These are phyloP conservation scores for Agrotis segetum DNA, from an alignment of 2,888 invertebrate species.

Conservation along the genomic window DNA sequence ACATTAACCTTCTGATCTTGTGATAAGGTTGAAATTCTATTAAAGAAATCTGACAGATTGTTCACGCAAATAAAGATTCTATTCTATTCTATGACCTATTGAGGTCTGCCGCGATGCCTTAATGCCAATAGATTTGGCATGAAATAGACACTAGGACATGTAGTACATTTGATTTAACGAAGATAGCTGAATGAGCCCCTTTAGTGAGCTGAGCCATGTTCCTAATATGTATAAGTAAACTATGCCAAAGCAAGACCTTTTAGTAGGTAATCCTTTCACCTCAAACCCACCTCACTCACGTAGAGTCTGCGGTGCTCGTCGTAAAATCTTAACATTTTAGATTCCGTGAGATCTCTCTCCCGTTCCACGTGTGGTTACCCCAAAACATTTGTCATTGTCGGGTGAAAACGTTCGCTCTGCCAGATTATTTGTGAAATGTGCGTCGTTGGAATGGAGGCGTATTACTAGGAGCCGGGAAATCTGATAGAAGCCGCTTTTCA, in stretches of 20 bases:
- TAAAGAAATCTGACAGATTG: too few relatives aligned
- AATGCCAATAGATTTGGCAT: too few relatives aligned
- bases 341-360: slow-evolving; percentile 9
- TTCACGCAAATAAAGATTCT: too few relatives aligned
- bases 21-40: too few relatives aligned
- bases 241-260: background rate
- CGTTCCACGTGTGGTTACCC: slow-evolving; percentile 41
- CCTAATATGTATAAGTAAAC: background rate
- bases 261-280: slow-evolving; percentile 5
- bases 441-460: slow-evolving; percentile 40
- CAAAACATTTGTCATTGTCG: slow-evolving; percentile 59
- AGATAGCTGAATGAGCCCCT: background rate
- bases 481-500: slow-evolving; percentile 59
- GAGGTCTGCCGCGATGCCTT: too few relatives aligned
- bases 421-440: slow-evolving; percentile 58
- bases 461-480: slow-evolving; percentile 52
- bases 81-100: too few relatives aligned
- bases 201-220: background rate
- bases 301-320: slow-evolving; percentile 14
- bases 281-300: slow-evolving; percentile 16
- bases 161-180: background rate
- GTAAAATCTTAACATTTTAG: slow-evolving; percentile 22
- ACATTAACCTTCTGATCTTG: too few relatives aligned
- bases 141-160: too few relatives aligned
- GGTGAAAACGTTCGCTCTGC: slow-evolving; percentile 52